Base-by-base conservation (phyloP, 2,113 vertebrate genomes). In the Mirounga angustirostris region DNA sequence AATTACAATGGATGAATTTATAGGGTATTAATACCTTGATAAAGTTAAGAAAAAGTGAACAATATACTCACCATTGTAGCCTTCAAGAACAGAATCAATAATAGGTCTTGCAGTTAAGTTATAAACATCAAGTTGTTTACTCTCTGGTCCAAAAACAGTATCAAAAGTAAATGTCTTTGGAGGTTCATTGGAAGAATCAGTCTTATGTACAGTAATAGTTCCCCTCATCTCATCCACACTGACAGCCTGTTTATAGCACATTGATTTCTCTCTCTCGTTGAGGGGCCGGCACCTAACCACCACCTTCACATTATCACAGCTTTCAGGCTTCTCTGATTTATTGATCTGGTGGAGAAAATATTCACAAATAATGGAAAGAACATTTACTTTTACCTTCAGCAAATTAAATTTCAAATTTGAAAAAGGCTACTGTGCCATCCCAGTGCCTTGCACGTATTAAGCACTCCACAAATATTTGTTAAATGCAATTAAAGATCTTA, bases 51-150 rank as follows among this genome's bases (percentile, higher is more conserved):
- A 54, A 94, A 59, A 43, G 73, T 76, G 67, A 93, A 69, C 3
- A 76, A 46, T 0, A 33, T 36, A 98, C 98, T 99, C 98, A 99
- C 99, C 99, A 98, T 99, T 99, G 98, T 99, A 99, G 80, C 99
- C 99, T 98, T 99, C 99, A 4, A 99, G 98, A 26, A 99, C 99
- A 4, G 99, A 99, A 98, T 99, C 99, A 86, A 99, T 98, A 92
- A 99, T 99, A 43, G 99, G 99, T n/a, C 99, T 99, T 28, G 99
- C 99, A 69, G 99, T 99, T 98, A 99, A 99, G 91, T 99, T 99
- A 98, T 99, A 99, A 76, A 99, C 99, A 98, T 99, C 99, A 95
- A 99, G 99, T 96, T 99, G 99, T 97, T 99, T 99, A 97, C 99
- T 99, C 82, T 99, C 99, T 24, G 99, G 99, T 67, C 99, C 99